Evolutionary conservation across 2,797 vertebrate genomes (phyloP).

Genomic region (Pogoniulus pusillus): DNA sequence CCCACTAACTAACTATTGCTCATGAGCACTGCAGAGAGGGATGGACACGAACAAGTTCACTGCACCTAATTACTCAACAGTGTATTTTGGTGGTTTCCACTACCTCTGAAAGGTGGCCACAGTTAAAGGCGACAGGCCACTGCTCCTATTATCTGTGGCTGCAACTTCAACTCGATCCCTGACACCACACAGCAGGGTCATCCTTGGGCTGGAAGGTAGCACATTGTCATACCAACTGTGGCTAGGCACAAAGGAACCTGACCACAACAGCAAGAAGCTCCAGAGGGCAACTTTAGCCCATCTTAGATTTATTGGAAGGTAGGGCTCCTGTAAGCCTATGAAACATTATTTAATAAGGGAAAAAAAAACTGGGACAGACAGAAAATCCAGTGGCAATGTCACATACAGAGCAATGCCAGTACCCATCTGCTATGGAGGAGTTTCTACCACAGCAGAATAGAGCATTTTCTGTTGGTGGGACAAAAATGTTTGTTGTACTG

Average conservation of each 20-base stretch:
- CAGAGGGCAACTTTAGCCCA: not conserved
- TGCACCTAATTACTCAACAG: not conserved
- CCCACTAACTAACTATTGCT: not conserved
- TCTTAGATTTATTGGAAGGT: not conserved
- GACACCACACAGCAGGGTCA: not conserved
- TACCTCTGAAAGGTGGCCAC: not conserved
- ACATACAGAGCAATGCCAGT: not conserved
- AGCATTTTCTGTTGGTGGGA: not conserved
- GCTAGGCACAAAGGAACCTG: not conserved
- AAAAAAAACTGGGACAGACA: not conserved
- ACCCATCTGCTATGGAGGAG: not conserved
- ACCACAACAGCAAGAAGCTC: not conserved
- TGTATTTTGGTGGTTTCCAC: not conserved
- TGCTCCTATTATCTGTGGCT: not conserved
- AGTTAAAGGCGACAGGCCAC: not conserved
- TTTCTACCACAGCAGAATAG: not conserved
- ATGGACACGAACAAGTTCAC: fast-evolving
- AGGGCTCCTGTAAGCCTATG: not conserved
- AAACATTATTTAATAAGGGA: not conserved
- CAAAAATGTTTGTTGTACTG: not conserved
- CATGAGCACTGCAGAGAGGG: not conserved
- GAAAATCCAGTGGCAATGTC: not conserved
- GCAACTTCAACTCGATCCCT: not conserved
- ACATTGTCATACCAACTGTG: fast-evolving
- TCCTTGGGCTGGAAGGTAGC: not conserved